Evolutionary conservation across 2,888 invertebrate species (phyloP), one percentile per base, ranked within the genome.

Genomic region (Galerucella nymphaeae): DNA sequence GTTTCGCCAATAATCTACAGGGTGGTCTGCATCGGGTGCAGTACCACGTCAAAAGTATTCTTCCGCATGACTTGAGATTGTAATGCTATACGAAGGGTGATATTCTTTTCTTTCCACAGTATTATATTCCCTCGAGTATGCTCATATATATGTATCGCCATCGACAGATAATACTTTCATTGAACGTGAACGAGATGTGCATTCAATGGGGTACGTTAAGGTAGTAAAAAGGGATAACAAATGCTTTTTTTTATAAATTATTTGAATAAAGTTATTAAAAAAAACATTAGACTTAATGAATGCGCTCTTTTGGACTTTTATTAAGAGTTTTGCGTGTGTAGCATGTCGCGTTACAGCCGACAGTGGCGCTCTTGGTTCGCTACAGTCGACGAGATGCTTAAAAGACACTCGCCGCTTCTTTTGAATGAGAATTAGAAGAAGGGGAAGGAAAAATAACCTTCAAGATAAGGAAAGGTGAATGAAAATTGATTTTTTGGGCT

Each of bases 21-120:
- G 81, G 81, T 81, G 81, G 81, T 80, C 81, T 64, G 10, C 69
- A 71, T 76, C 76, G 79, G 75, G 80, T 80, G 80, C 79, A 80
- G 74, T 77, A 76, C 77, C 74, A 75, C 73, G 79, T 80, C 81
- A 72, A 66, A 77, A 73, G 74, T 68, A 75, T 79, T 72, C 76
- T 80, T 78, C 78, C 77, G 72, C 75, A 70, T 75, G 75, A 69
- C 67, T 76, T 66, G 74, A 38, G 69, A 38, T 41, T 77, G 80
- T 78, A 80, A 80, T 77, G 64, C 75, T 78, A 80, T 78, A 79
- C 77, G 64, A 70, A 68, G 76, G 78, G 74, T 75, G 76, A 73
- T 74, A 76, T 77, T 80, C 74, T 77, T 63, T 62, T 62, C 62
- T 69, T 38, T 62, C 20, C 41, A 23, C 14, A 20, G 62, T 61